Conservation (phyloP, 2,797 vertebrate genomes). For the Parauchenoglanis punctatus region DNA sequence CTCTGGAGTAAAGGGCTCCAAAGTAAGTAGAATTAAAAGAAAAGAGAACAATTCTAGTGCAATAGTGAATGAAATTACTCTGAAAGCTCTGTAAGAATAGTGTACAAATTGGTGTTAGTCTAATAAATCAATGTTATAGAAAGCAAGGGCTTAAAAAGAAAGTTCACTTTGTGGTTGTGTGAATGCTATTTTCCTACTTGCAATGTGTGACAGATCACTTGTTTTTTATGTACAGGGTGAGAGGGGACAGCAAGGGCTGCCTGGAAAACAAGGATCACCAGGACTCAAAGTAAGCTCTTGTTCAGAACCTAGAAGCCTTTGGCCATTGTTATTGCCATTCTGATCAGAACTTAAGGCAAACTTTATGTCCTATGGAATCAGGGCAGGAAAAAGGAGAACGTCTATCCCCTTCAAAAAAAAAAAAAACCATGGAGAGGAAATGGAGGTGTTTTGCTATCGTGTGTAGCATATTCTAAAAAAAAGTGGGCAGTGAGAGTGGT, state of each 20-base stretch:
- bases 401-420: constrained; percentile 1
- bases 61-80: not conserved
- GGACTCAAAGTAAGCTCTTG: constrained; percentile 67
- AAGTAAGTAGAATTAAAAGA: constrained; percentile 58
- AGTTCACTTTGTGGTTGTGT: not conserved
- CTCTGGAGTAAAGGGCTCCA: constrained; percentile 65
- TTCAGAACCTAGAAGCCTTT: not conserved
- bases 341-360: not conserved
- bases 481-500: not conserved
- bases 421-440: constrained; percentile 27
- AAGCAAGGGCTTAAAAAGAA: not conserved
- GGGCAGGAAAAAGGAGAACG: not conserved
- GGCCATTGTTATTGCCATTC: not conserved
- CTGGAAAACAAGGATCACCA: constrained; percentile 64
- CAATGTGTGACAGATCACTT: constrained; percentile 4
- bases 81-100: not conserved
- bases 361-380: not conserved
- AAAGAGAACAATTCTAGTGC: not conserved
- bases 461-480: constrained; percentile 26
- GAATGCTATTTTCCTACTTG: not conserved
- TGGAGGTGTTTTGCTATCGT: constrained; percentile 31
- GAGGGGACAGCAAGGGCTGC: constrained; percentile 65
- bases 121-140: not conserved
- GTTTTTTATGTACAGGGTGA: constrained; percentile 68
- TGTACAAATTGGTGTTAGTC: not conserved